Percentiles rank a stretch among this genome's conserved stretches.
phyloP scores from a whole-genome alignment of 2,888 invertebrate genomes.

The Epinotia nisella region DNA sequence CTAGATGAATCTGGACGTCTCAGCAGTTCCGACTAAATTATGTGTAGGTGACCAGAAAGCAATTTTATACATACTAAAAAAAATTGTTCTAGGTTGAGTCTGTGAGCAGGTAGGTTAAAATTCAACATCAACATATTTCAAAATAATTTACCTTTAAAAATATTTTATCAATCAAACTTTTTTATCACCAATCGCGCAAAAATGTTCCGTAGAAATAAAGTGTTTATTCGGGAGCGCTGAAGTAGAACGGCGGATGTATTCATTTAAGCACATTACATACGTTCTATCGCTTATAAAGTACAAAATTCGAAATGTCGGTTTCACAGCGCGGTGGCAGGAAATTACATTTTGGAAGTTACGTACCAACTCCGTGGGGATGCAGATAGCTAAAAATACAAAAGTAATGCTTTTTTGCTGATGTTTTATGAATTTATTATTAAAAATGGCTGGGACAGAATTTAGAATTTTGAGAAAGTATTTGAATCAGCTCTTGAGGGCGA shows the following conservation, averaged over 20 bases:
- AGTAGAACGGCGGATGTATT: neutral
- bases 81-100: neutral
- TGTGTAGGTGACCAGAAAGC: neutral
- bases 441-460: neutral
- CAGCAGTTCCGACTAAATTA: neutral
- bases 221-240: neutral
- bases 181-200: neutral
- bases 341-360: slow-evolving; percentile 48
- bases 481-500: too few species aligned
- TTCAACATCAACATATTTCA: too few species aligned
- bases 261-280: neutral
- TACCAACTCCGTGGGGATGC: slow-evolving; percentile 32
- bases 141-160: neutral
- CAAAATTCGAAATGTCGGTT: slow-evolving; percentile 37
- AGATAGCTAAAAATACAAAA: slow-evolving; percentile 27
- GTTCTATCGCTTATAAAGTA: slow-evolving; percentile 1
- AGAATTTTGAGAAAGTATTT: neutral
- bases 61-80: neutral
- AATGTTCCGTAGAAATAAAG: neutral
- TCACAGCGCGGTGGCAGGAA: slow-evolving; percentile 37
- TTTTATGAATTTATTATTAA: slow-evolving; percentile 16
- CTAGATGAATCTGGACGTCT: neutral
- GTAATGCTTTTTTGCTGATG: slow-evolving; percentile 10
- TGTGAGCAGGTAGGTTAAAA: too few species aligned
- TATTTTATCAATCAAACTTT: neutral